These are phyloP conservation scores for Sinhomidia bicolor DNA, from an alignment of 2,888 invertebrate genomes.

Conservation along the genomic window DNA sequence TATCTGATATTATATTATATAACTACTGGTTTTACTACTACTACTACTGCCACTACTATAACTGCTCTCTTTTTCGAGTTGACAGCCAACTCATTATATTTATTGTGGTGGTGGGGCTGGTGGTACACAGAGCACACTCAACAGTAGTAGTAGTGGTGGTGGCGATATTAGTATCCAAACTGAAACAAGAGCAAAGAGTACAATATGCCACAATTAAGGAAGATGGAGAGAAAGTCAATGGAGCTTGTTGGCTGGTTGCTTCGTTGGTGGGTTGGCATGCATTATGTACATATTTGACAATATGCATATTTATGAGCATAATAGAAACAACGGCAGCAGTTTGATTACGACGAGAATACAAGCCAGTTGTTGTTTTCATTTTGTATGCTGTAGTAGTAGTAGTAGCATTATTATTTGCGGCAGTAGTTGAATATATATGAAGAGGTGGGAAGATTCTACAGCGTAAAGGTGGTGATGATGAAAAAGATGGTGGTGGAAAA, in stretches of 20 bases:
- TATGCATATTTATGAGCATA: slow-evolving; percentile 33
- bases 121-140: too few species aligned
- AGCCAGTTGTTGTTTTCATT: not conserved
- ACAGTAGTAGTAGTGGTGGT: not conserved
- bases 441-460: too few species aligned
- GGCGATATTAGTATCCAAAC: not conserved
- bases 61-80: not conserved
- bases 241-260: too few species aligned
- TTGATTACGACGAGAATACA: not conserved
- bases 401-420: not conserved
- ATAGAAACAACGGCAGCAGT: not conserved
- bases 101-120: too few species aligned
- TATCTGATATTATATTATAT: not conserved
- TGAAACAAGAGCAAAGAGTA: not conserved
- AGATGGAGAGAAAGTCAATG: slow-evolving; percentile 45
- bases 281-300: not conserved
- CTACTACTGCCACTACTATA: not conserved
- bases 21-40: not conserved
- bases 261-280: too few species aligned
- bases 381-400: not conserved
- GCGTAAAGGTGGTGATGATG: too few species aligned
- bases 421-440: too few species aligned
- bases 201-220: slow-evolving; percentile 18
- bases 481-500: not conserved
- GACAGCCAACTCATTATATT: not conserved